Conservation (phyloP, 2,888 invertebrate genomes). For the Diploptera punctata region DNA sequence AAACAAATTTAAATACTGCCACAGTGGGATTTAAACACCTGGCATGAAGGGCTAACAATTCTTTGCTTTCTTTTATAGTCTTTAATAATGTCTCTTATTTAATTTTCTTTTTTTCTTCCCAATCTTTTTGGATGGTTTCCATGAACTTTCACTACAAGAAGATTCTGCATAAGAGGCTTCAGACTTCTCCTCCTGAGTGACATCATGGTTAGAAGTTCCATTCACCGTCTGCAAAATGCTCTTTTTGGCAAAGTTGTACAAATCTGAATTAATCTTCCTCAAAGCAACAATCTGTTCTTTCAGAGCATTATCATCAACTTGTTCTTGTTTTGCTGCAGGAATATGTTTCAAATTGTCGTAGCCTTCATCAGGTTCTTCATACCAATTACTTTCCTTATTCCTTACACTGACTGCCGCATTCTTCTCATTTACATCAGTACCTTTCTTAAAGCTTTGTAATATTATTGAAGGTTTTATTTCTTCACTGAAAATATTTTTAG, state of each 20-base stretch:
- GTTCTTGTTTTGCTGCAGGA: not conserved
- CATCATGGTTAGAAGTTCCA: too few species aligned
- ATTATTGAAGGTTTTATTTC: slow-evolving; percentile 48
- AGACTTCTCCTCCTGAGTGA: too few species aligned
- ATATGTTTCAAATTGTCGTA: slow-evolving; percentile 44
- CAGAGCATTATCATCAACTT: not conserved
- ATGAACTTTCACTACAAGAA: too few species aligned
- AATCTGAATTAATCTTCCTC: slow-evolving; percentile 63
- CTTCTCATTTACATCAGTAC: slow-evolving; percentile 57
- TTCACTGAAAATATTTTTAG: slow-evolving; percentile 51
- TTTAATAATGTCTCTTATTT: too few species aligned
- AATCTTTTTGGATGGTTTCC: too few species aligned
- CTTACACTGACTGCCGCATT: slow-evolving; percentile 18
- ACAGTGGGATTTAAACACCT: too few species aligned
- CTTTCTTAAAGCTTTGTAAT: slow-evolving; percentile 65
- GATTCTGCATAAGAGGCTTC: too few species aligned
- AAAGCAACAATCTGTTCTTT: slow-evolving; percentile 61
- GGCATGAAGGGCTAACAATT: too few species aligned
- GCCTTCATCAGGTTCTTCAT: slow-evolving; percentile 43
- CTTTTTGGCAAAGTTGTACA: slow-evolving; percentile 63
- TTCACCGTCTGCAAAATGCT: slow-evolving; percentile 49
- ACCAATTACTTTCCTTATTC: slow-evolving; percentile 43
- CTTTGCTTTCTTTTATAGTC: too few species aligned
- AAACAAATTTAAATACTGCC: too few species aligned
- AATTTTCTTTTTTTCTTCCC: too few species aligned